Conservation (phyloP, 2,797 vertebrate species). For the Myiotriccus ornatus region DNA sequence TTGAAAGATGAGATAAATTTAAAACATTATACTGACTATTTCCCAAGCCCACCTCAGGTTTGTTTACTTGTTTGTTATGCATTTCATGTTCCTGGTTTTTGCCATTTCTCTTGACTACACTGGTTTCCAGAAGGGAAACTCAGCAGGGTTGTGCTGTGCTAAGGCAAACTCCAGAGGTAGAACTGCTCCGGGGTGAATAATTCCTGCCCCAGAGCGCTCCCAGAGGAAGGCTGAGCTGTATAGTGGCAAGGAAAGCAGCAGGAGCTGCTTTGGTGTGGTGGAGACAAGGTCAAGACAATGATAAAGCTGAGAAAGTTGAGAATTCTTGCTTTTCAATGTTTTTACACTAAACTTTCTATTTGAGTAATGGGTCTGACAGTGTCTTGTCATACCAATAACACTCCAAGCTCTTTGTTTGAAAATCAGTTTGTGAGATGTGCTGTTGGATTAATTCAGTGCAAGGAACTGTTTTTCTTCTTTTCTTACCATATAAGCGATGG, state of each 20-base stretch:
- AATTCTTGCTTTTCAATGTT: background rate
- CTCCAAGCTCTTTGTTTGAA: background rate
- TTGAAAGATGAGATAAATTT: background rate
- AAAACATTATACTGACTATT: background rate
- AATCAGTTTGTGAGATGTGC: background rate
- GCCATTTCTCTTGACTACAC: background rate
- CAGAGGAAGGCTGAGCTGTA: background rate
- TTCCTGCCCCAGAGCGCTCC: background rate
- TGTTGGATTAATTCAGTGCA: background rate
- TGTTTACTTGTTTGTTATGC: background rate
- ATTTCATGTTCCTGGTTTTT: fast-evolving
- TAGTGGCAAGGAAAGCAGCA: background rate
- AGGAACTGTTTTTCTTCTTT: background rate
- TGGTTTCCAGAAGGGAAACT: background rate
- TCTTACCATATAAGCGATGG: background rate
- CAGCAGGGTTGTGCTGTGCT: background rate
- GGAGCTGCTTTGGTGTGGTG: background rate
- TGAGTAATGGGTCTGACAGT: background rate
- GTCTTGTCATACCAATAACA: background rate
- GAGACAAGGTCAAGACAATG: background rate
- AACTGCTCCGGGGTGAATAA: background rate
- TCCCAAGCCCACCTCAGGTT: background rate
- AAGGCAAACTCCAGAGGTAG: background rate
- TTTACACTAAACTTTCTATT: background rate
- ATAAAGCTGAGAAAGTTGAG: background rate